These are phyloP conservation scores for Egretta garzetta DNA, from an alignment of 2,113 vertebrate genomes.

Conservation along the genomic window DNA sequence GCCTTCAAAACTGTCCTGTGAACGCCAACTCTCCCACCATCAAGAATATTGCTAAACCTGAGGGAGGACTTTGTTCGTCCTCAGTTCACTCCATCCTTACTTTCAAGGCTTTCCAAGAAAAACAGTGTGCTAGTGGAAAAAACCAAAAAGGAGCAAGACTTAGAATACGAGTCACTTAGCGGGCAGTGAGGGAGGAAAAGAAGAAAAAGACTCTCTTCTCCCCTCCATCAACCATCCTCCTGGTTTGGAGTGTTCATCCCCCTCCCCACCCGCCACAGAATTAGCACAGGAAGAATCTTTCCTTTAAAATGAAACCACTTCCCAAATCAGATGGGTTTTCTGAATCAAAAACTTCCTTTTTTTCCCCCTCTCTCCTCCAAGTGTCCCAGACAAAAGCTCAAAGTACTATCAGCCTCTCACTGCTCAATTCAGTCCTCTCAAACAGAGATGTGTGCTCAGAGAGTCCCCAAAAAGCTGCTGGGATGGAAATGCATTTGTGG, in stretches of 20 bases:
- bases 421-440: neutral
- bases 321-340: neutral
- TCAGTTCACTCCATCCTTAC: neutral
- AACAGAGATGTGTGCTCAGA: neutral
- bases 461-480: neutral
- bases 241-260: neutral
- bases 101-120: neutral
- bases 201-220: neutral
- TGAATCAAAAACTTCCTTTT: slow-evolving; percentile 24
- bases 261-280: neutral
- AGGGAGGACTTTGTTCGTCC: neutral
- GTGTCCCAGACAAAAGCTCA: neutral
- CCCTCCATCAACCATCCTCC: neutral
- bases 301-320: slow-evolving; percentile 7
- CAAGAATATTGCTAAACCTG: neutral
- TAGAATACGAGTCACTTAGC: neutral
- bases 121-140: neutral
- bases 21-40: neutral
- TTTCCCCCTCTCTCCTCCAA: neutral
- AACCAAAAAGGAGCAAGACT: neutral
- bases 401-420: neutral
- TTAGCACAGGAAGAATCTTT: neutral
- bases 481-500: neutral
- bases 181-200: neutral
- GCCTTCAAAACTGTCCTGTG: neutral